Evolutionary conservation across 2,888 invertebrate species (phyloP).

Genomic region (Drosophila mimetica): DNA sequence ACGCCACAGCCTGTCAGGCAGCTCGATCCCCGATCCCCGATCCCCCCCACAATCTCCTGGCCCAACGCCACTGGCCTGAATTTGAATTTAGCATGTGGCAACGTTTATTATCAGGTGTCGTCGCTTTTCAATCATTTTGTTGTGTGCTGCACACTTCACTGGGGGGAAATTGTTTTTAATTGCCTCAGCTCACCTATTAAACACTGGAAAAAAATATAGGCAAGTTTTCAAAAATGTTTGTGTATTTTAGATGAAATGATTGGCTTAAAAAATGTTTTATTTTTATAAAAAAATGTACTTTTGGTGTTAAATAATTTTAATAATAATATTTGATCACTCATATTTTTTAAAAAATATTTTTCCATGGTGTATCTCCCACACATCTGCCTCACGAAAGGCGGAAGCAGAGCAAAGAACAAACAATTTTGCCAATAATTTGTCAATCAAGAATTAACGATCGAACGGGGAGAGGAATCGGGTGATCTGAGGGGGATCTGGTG

Average conservation of each 20-base stretch:
- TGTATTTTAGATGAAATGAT: no score
- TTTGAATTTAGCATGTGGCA: constrained; percentile 48
- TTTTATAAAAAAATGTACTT: no score
- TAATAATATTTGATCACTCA: no score
- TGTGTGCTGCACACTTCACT: constrained; percentile 21
- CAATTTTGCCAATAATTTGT: constrained; percentile 55
- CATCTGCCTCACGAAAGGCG: constrained; percentile 15
- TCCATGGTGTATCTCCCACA: not conserved
- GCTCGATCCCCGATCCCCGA: not conserved
- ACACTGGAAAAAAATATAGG: not conserved
- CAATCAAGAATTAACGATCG: constrained; percentile 42
- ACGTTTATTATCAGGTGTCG: constrained; percentile 66
- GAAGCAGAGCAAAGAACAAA: constrained; percentile 29
- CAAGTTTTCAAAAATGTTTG: not conserved
- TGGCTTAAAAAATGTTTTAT: no score
- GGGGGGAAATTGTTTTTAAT: constrained; percentile 47
- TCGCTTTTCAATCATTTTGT: constrained; percentile 60
- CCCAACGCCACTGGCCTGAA: constrained; percentile 42
- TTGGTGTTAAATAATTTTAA: no score
- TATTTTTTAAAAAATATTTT: not conserved
- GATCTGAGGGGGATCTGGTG: not conserved
- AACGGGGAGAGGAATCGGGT: not conserved
- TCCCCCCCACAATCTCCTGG: not conserved
- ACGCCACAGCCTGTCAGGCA: constrained; percentile 54
- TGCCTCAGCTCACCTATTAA: constrained; percentile 11